These are phyloP conservation scores for Myzus persicae DNA, from an alignment of 1,140 invertebrate genomes.

Conservation along the genomic window DNA sequence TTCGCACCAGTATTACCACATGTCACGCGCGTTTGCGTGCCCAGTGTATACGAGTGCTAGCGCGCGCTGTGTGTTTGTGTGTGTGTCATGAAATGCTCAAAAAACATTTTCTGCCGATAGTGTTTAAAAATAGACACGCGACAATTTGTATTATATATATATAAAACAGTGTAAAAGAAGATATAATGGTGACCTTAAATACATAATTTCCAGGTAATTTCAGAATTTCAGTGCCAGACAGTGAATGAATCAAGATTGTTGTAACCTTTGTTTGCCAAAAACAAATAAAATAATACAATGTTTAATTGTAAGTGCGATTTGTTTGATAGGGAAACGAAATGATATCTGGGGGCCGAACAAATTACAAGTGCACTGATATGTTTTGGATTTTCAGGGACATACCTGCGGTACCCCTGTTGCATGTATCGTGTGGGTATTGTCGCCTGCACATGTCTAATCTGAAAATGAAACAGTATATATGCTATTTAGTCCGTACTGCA, in stretches of 20 bases:
- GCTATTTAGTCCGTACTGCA: constrained; percentile 28
- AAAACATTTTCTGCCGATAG: not conserved
- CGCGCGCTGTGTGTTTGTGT: constrained; percentile 17
- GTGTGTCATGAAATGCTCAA: not conserved
- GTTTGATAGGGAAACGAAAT: not conserved
- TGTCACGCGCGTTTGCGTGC: constrained; percentile 18
- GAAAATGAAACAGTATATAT: constrained; percentile 67
- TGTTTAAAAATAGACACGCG: not conserved
- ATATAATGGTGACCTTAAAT: constrained; percentile 50
- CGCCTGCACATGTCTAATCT: constrained; percentile 99
- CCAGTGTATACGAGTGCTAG: not conserved
- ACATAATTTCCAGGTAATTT: constrained; percentile 35
- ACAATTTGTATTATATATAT: not conserved
- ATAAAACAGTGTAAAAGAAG: constrained; percentile 54
- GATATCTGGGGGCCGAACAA: not conserved
- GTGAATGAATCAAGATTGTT: constrained; percentile 49
- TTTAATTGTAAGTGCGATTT: constrained; percentile 41
- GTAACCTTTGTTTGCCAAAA: constrained; percentile 19
- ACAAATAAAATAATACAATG: not conserved
- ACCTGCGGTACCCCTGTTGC: constrained; percentile 98
- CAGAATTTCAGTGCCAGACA: constrained; percentile 50
- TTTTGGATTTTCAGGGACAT: constrained; percentile 67
- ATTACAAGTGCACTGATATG: constrained; percentile 59
- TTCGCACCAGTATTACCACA: not conserved
- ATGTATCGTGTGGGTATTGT: constrained; percentile 90